These are phyloP conservation scores for Eubasilissa regina DNA, from an alignment of 1,140 invertebrate species.

Conservation along the genomic window DNA sequence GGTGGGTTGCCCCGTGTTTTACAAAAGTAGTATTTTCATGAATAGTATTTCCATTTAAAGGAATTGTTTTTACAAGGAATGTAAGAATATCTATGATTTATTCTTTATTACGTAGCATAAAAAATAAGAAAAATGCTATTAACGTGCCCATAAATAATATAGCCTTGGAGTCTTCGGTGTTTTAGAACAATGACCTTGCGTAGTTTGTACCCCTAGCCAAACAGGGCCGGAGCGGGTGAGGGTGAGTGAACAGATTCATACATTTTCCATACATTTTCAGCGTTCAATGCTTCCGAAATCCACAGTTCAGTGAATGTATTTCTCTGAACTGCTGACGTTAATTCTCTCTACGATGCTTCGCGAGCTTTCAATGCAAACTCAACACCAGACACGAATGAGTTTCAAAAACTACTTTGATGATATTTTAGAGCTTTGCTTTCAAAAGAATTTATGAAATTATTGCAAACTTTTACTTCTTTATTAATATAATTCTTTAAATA, in stretches of 20 bases:
- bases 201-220: background rate
- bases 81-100: no score
- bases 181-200: background rate
- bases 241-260: background rate
- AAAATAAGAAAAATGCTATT: no score
- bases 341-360: background rate
- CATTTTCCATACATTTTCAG: background rate
- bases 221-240: background rate
- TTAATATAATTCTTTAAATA: no score
- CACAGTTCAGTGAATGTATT: conserved; percentile 11
- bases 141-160: no score
- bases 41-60: no score
- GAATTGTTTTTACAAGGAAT: no score
- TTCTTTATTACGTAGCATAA: no score
- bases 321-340: conserved; percentile 16
- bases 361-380: background rate
- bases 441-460: background rate
- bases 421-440: background rate
- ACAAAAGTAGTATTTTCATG: no score
- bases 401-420: background rate
- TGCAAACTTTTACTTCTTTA: no score
- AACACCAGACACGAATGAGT: background rate
- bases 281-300: background rate
- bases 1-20: no score
- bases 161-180: no score